These are phyloP conservation scores for Xenotilapia caudafasciata DNA, from an alignment of 2,113 vertebrate species.

Conservation along the genomic window DNA sequence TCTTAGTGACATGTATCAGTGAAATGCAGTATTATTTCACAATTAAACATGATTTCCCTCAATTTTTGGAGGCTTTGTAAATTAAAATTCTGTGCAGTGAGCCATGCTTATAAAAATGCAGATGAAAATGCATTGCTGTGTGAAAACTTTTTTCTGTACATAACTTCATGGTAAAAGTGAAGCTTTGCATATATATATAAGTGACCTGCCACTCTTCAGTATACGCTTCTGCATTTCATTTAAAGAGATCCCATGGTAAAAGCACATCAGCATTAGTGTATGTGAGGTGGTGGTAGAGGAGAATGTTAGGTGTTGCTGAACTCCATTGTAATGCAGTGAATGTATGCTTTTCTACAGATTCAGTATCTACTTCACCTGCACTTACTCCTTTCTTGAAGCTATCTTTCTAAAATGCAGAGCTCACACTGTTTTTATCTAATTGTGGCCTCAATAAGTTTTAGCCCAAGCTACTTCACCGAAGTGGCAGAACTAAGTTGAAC, in stretches of 20 bases:
- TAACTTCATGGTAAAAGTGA: background rate
- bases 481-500: background rate
- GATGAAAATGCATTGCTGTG: background rate
- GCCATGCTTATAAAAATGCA: background rate
- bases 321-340: background rate
- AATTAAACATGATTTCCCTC: background rate
- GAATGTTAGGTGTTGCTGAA: background rate
- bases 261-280: background rate
- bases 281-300: background rate
- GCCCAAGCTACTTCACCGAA: background rate
- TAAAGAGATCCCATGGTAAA: slow-evolving; percentile 7
- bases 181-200: background rate
- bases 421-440: background rate
- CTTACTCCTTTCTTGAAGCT: background rate
- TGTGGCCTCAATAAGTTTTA: background rate
- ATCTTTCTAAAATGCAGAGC: background rate
- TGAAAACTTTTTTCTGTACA: background rate
- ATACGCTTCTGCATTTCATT: background rate
- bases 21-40: background rate
- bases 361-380: background rate
- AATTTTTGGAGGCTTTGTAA: background rate
- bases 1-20: background rate
- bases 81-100: background rate
- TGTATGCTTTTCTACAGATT: background rate
- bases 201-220: background rate